A percentile compares a stretch with the other conserved stretches of the same genome.
Conservation (phyloP, 2,797 vertebrate species). For the Toxotes lorentzi region DNA sequence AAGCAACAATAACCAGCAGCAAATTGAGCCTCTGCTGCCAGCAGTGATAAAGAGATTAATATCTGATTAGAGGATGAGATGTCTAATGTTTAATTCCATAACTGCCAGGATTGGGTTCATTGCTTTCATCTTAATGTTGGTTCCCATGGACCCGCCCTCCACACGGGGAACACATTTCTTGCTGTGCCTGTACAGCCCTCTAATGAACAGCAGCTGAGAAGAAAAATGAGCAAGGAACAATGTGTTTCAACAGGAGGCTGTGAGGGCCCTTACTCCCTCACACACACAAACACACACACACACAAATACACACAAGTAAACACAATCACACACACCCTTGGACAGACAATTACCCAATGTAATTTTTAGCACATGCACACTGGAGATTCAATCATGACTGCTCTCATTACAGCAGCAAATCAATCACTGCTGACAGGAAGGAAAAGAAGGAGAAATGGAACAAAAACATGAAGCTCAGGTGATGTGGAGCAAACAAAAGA, state of each 20-base stretch:
- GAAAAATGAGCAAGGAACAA: slow-evolving; percentile 70
- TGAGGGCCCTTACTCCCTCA: too few relatives aligned
- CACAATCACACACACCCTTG: slow-evolving; percentile 4
- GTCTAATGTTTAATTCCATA: slow-evolving; percentile 74
- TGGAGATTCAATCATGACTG: slow-evolving; percentile 70
- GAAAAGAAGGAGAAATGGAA: slow-evolving; percentile 28
- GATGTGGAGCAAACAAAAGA: slow-evolving; percentile 56
- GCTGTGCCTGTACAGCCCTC: slow-evolving; percentile 53
- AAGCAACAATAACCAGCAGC: slow-evolving; percentile 64
- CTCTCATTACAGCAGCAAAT: slow-evolving; percentile 74
- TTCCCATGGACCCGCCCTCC: slow-evolving; percentile 73
- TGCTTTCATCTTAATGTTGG: slow-evolving; percentile 72
- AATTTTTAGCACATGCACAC: slow-evolving; percentile 71
- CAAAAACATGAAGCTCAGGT: slow-evolving; percentile 48
- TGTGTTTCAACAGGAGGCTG: slow-evolving; percentile 68
- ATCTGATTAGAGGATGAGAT: slow-evolving; percentile 73
- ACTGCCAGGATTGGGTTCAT: slow-evolving; percentile 68
- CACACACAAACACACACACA: not conserved
- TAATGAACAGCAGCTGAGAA: slow-evolving; percentile 78
- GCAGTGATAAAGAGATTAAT: slow-evolving; percentile 68
- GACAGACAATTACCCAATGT: slow-evolving; percentile 57
- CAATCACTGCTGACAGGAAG: slow-evolving; percentile 72
- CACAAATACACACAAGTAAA: slow-evolving; percentile 17
- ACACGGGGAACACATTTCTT: slow-evolving; percentile 70
- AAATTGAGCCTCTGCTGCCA: slow-evolving; percentile 55